Base-by-base conservation (phyloP, 1,140 invertebrate genomes). In the Callitettix versicolor region DNA sequence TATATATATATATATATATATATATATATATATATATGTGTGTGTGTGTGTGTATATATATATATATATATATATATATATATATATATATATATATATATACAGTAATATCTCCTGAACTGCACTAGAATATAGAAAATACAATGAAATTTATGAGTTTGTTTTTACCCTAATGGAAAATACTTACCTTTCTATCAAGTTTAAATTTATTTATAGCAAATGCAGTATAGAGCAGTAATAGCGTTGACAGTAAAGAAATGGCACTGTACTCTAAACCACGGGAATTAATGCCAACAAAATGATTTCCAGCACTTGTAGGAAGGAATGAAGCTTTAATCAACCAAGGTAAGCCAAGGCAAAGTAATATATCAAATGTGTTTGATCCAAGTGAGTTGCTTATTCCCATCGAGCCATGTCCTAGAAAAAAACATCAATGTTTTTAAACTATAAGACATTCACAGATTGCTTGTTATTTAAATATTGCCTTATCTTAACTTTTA, bases 341-440 rank as follows among this genome's bases (percentile, higher is more conserved):
- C 88, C 88, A 91, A 1, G 88, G 88, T 12, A 91, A 70, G n/a
- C 88, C 87, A 51, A 91, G 70, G 62, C 88, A 91, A 3, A 91
- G 69, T 11, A 91, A 71, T 62, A 91, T 90, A 65, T 91, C 88
- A 66, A 91, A 91, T 3, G 88, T 91, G 63, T 91, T 92, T 1
- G 87, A 90, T n/a, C 88, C 88, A 63, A 92, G 87, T 1, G 87
- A 87, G 67, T 90, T 92, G 67, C 84, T 86, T 56, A 92, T 85
- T 2, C 87, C 87, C 88, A 91, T 91, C n/a, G 85, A 85, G 36
- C 86, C 86, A 63, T 88, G 84, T 58, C 86, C 87, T 89, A 64
- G 51, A 67, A 63, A 55, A 59, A 21, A 64, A 56, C 60, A 57
- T 48, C 3, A 15, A n/a, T 2, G 51, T 34, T 40, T 36, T 34